Evolutionary conservation across 2,113 vertebrate genomes (phyloP).

Genomic region (Labeo rohita): DNA sequence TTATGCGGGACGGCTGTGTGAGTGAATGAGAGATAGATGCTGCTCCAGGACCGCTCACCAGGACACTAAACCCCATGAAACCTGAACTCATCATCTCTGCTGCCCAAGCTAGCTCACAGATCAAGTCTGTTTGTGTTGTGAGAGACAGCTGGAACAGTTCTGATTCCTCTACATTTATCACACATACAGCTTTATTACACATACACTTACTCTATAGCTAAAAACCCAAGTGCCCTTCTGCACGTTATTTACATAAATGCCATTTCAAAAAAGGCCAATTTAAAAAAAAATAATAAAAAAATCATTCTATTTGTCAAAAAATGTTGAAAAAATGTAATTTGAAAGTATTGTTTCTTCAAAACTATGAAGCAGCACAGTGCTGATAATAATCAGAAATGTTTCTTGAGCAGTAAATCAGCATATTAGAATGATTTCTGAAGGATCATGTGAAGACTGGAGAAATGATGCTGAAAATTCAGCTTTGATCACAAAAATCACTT

Average conservation of each 20-base stretch:
- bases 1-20: background rate
- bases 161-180: background rate
- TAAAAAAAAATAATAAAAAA: too few relatives aligned
- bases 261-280: too few relatives aligned
- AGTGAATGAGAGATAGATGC: slow-evolving; percentile 12
- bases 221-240: too few relatives aligned
- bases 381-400: background rate
- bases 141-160: background rate
- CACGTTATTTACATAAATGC: too few relatives aligned
- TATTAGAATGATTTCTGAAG: background rate
- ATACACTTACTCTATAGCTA: too few relatives aligned
- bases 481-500: background rate
- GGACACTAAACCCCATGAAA: slow-evolving; percentile 28
- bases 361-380: too few relatives aligned
- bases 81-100: background rate
- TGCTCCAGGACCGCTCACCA: background rate
- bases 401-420: background rate
- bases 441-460: background rate
- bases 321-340: too few relatives aligned
- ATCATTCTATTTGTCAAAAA: too few relatives aligned
- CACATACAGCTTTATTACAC: background rate
- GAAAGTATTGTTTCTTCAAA: too few relatives aligned
- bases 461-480: background rate
- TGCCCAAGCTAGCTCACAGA: background rate
- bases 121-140: background rate